phyloP scores from a whole-genome alignment of 2,797 vertebrate species.

The Ctenochaetus hawaiiensis region DNA sequence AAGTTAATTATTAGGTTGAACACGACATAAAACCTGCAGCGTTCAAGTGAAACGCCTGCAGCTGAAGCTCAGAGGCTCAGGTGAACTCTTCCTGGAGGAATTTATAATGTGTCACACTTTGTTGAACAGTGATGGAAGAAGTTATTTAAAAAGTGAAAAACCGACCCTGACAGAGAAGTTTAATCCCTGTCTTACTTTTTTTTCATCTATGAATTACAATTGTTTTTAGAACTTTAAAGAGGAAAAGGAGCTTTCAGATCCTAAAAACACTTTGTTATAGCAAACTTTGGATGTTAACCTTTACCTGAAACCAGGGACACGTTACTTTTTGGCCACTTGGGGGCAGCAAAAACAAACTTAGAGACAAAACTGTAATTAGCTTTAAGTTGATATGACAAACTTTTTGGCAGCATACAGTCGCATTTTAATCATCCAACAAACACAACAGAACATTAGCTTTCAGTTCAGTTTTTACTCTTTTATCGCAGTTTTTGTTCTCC shows the following conservation, averaged over 20 bases:
- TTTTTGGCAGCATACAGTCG: background rate
- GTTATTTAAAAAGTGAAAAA: too few relatives aligned
- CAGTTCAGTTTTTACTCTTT: background rate
- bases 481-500: background rate
- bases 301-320: too few relatives aligned
- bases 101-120: too few relatives aligned
- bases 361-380: background rate
- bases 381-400: background rate
- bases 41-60: background rate
- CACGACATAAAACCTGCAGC: conserved; percentile 15
- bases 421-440: background rate
- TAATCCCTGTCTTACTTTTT: too few relatives aligned
- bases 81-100: too few relatives aligned
- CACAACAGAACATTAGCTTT: background rate
- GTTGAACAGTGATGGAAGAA: too few relatives aligned
- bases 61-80: background rate
- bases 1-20: conserved; percentile 30
- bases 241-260: too few relatives aligned
- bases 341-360: conserved; percentile 6
- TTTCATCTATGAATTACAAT: too few relatives aligned
- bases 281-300: too few relatives aligned
- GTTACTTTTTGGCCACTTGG: conserved; percentile 1
- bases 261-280: too few relatives aligned
- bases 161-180: too few relatives aligned
- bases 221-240: too few relatives aligned